Conservation (phyloP, 2,797 vertebrate species). For the Acipenser oxyrinchus region DNA sequence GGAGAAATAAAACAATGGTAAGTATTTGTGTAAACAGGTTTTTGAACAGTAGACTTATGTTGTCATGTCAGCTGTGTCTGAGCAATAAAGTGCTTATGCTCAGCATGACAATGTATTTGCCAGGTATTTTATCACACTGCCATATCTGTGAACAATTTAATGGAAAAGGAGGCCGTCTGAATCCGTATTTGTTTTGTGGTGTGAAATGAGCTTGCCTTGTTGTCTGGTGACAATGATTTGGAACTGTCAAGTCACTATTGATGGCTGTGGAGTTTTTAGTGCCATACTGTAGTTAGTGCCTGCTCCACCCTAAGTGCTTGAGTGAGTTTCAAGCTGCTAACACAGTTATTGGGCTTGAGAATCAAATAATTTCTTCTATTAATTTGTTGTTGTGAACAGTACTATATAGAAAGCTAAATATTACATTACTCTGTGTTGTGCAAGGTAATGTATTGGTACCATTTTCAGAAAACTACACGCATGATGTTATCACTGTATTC, state of each 20-base stretch:
- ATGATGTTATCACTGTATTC: no score
- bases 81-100: constrained; percentile 29
- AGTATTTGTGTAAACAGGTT: no score
- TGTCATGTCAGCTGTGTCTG: constrained; percentile 23
- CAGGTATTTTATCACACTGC: constrained; percentile 28
- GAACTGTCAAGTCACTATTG: constrained; percentile 19
- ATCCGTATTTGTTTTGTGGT: constrained; percentile 35
- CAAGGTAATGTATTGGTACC: no score
- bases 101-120: constrained; percentile 26
- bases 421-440: no score
- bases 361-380: constrained; percentile 5
- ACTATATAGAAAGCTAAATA: no score
- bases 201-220: constrained; percentile 27
- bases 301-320: constrained; percentile 8
- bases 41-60: constrained; percentile 9
- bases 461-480: no score
- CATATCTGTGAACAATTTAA: constrained; percentile 25
- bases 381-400: no score
- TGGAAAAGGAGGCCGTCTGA: constrained; percentile 28
- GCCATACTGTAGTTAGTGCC: constrained; percentile 5
- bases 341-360: constrained; percentile 20
- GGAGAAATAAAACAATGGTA: no score
- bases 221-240: constrained; percentile 25
- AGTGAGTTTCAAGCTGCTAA: constrained; percentile 6
- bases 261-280: constrained; percentile 22